phyloP scores from a whole-genome alignment of 1,140 invertebrate species.

The Atopsyche davidsoni region DNA sequence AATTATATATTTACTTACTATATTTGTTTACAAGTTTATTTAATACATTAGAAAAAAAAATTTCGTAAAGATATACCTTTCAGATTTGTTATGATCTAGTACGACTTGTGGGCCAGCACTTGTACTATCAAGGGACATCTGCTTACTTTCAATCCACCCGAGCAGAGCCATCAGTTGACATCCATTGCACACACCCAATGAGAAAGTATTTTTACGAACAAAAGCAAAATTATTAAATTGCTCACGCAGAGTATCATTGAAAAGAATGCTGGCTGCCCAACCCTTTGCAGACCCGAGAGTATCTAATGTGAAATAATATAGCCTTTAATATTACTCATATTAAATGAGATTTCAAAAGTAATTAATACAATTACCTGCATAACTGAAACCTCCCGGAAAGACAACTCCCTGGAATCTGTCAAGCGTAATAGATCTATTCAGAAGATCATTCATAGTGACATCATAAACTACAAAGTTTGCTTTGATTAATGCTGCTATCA shows the following conservation, averaged over 20 bases:
- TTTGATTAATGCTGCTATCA: slow-evolving; percentile 88
- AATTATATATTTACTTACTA: neutral
- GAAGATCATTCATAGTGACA: slow-evolving; percentile 85
- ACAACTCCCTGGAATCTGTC: slow-evolving; percentile 82
- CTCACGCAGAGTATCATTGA: slow-evolving; percentile 55
- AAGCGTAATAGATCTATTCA: slow-evolving; percentile 61
- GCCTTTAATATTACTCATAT: slow-evolving; percentile 12
- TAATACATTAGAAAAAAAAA: neutral
- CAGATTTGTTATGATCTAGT: slow-evolving; percentile 81
- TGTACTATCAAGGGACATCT: slow-evolving; percentile 23
- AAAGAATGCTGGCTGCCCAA: slow-evolving; percentile 89
- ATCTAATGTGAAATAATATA: slow-evolving; percentile 51
- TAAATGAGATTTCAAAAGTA: slow-evolving; percentile 5
- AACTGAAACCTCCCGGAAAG: slow-evolving; percentile 97
- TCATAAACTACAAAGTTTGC: slow-evolving; percentile 92
- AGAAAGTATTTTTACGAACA: slow-evolving; percentile 77
- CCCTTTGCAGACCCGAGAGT: slow-evolving; percentile 95
- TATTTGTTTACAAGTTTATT: neutral
- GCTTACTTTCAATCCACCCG: slow-evolving; percentile 63
- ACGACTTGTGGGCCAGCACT: slow-evolving; percentile 56
- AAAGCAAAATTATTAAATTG: slow-evolving; percentile 70
- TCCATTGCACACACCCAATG: slow-evolving; percentile 95
- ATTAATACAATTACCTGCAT: slow-evolving; percentile 61
- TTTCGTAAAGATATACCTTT: slow-evolving; percentile 40
- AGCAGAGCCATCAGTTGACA: slow-evolving; percentile 91